Conservation (phyloP, 2,797 vertebrate species). For the Eleutherodactylus coqui region DNA sequence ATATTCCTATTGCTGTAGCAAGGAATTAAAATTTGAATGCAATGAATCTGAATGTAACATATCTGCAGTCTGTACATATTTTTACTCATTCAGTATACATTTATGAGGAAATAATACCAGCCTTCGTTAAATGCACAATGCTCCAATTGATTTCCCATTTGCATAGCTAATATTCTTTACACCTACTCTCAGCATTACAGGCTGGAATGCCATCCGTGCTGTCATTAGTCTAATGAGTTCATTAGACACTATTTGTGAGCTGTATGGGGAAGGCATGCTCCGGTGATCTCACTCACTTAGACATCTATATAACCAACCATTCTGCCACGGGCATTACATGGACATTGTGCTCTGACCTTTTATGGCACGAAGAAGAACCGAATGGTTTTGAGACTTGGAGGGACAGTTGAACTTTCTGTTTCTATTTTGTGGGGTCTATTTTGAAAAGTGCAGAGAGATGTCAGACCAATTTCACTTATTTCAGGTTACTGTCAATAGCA, state of each 20-base stretch:
- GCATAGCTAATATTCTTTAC: conserved; percentile 18
- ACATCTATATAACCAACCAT: conserved; percentile 29
- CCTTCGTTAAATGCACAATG: neutral
- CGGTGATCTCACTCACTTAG: conserved; percentile 5
- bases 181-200: conserved; percentile 37
- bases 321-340: conserved; percentile 31
- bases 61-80: neutral
- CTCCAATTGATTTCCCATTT: conserved; percentile 17
- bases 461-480: neutral
- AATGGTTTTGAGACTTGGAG: conserved; percentile 37
- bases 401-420: conserved; percentile 56
- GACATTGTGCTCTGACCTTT: conserved; percentile 61
- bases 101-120: neutral
- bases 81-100: neutral
- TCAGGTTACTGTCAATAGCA: neutral
- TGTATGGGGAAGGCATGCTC: conserved; percentile 34
- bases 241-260: conserved; percentile 40
- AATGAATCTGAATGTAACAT: neutral
- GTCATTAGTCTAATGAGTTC: conserved; percentile 50
- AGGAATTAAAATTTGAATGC: neutral
- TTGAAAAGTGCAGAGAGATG: conserved; percentile 35
- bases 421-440: conserved; percentile 23
- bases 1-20: neutral
- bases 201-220: conserved; percentile 36
- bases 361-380: conserved; percentile 10